Evolutionary conservation across 2,888 invertebrate genomes (phyloP).

Genomic region (Catocala nupta): DNA sequence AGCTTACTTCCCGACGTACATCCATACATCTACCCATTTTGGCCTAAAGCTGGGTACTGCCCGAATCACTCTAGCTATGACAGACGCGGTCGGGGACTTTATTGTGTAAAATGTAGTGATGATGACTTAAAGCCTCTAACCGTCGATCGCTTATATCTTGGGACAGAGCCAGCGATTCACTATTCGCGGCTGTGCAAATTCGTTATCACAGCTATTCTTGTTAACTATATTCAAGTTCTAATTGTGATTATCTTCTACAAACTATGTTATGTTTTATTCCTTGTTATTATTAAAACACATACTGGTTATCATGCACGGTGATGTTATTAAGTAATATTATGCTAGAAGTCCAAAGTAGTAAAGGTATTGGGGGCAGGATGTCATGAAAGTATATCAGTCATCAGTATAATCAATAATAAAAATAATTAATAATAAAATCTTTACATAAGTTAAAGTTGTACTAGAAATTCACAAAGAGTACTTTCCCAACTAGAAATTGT

Average conservation of each 20-base stretch:
- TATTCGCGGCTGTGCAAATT: slow-evolving; percentile 81
- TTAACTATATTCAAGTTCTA: slow-evolving; percentile 79
- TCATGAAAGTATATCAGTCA: background rate
- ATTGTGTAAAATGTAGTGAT: background rate
- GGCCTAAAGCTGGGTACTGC: no score
- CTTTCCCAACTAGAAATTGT: no score
- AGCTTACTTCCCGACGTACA: no score
- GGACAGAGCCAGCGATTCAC: slow-evolving; percentile 52
- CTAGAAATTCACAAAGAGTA: no score
- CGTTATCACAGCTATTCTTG: slow-evolving; percentile 83
- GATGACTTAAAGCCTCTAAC: background rate
- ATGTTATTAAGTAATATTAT: slow-evolving; percentile 5
- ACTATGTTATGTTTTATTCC: slow-evolving; percentile 52
- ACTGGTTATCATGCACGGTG: slow-evolving; percentile 15
- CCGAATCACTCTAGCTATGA: no score
- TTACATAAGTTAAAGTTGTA: no score
- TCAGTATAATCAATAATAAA: no score
- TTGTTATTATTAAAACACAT: slow-evolving; percentile 28
- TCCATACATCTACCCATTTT: no score
- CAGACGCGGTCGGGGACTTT: no score
- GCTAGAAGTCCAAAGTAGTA: no score
- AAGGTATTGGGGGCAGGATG: background rate
- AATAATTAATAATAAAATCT: no score
- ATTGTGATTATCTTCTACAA: slow-evolving; percentile 75
- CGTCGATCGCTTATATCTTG: slow-evolving; percentile 39